Percentiles rank a stretch among this genome's conserved stretches.
These are phyloP conservation scores for Corythornis leucogaster DNA, from an alignment of 2,797 vertebrate species.

Conservation along the genomic window DNA sequence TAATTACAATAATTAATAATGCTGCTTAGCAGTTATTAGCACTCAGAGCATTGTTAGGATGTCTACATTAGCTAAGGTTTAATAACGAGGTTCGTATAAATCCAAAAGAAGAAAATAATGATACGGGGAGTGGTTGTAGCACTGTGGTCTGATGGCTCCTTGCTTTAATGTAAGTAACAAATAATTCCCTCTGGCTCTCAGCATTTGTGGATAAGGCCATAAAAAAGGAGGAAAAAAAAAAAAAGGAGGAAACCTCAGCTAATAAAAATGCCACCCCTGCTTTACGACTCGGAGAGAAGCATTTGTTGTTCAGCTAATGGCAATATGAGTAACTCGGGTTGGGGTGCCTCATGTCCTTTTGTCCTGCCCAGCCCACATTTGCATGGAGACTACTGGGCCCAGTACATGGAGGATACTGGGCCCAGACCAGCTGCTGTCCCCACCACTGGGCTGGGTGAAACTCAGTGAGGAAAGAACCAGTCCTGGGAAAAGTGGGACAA, in stretches of 20 bases:
- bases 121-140: slow-evolving; percentile 3
- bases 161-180: slow-evolving; percentile 66
- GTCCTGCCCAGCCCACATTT: rapidly evolving
- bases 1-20: slow-evolving; percentile 56
- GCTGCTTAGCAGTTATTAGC: slow-evolving; percentile 48
- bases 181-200: slow-evolving; percentile 65
- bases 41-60: slow-evolving; percentile 9
- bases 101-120: slow-evolving; percentile 51
- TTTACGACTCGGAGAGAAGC: background rate
- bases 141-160: slow-evolving; percentile 54
- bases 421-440: background rate
- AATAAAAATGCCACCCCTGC: slow-evolving; percentile 57
- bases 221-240: background rate
- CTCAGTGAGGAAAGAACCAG: background rate
- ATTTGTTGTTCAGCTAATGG: background rate
- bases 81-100: slow-evolving; percentile 42
- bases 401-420: rapidly evolving
- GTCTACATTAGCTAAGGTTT: slow-evolving; percentile 28
- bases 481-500: background rate
- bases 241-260: slow-evolving; percentile 58
- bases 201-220: slow-evolving; percentile 58
- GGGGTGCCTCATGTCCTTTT: background rate
- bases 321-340: background rate
- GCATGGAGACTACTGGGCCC: rapidly evolving
- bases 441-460: background rate